phyloP scores from a whole-genome alignment of 2,888 invertebrate genomes.

The Acleris literana region DNA sequence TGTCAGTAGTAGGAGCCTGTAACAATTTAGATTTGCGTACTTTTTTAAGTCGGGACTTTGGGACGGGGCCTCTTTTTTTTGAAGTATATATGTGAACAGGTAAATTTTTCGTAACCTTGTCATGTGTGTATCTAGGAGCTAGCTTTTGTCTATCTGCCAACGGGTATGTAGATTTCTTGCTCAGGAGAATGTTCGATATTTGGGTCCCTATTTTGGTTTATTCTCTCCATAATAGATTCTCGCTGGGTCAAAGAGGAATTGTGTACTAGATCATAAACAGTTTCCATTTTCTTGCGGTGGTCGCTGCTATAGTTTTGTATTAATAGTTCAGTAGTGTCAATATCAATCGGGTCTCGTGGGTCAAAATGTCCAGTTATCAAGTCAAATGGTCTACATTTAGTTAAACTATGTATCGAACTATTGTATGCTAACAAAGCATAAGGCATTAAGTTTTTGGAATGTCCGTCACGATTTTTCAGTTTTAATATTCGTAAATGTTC shows the following conservation, averaged over 20 bases:
- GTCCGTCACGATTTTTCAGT: not conserved
- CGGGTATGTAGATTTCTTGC: constrained; percentile 9
- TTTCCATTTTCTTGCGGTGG: constrained; percentile 1
- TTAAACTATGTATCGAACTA: not conserved
- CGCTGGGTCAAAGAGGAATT: not conserved
- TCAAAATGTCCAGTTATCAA: constrained; percentile 1
- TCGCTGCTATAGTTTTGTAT: not conserved
- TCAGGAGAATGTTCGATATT: not conserved
- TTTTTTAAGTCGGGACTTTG: constrained; percentile 41
- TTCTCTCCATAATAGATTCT: not conserved
- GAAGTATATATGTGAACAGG: constrained; percentile 45
- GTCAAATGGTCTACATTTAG: constrained; percentile 1
- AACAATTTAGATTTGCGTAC: constrained; percentile 42
- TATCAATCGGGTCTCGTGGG: constrained; percentile 7
- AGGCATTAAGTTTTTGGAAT: not conserved
- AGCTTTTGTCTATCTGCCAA: not conserved
- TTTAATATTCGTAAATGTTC: constrained; percentile 7
- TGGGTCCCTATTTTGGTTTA: constrained; percentile 1
- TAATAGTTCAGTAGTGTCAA: not conserved
- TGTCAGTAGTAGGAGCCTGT: constrained; percentile 38
- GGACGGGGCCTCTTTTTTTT: constrained; percentile 41
- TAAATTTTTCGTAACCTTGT: constrained; percentile 23
- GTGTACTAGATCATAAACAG: constrained; percentile 1
- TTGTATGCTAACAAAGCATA: constrained; percentile 7
- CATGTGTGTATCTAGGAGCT: constrained; percentile 4